Percentiles rank a stretch among this genome's conserved stretches.
Evolutionary conservation across 53 echinoderm and acorn worm species (phyloP).

Genomic region (Astropecten irregularis): DNA sequence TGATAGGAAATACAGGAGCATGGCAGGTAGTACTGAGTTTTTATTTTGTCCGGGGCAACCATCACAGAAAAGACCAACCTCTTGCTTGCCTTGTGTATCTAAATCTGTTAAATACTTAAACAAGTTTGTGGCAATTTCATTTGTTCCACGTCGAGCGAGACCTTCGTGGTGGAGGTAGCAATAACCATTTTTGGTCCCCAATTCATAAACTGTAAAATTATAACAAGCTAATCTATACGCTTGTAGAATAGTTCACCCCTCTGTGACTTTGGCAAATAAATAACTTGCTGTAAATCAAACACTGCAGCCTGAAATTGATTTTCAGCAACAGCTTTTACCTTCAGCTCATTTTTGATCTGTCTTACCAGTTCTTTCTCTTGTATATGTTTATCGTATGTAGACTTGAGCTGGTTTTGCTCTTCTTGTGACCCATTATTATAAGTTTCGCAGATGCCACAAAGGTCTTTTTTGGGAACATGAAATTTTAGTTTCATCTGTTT

Average conservation of each 20-base stretch:
- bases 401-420: background rate
- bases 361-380: background rate
- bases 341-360: background rate
- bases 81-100: background rate
- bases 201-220: conserved; percentile 22
- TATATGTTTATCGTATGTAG: background rate
- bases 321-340: background rate
- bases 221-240: background rate
- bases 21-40: conserved; percentile 21
- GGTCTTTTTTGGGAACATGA: conserved; percentile 9
- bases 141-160: conserved; percentile 6
- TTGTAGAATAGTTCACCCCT: conserved; percentile 28
- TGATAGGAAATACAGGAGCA: conserved; percentile 7
- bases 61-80: conserved; percentile 15
- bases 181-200: conserved; percentile 7
- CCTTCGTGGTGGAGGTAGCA: conserved; percentile 17
- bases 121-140: conserved; percentile 18
- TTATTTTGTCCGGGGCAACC: conserved; percentile 47
- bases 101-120: background rate
- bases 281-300: too few species aligned
- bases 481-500: background rate
- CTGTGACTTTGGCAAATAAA: background rate
- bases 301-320: too few species aligned
- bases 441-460: background rate
- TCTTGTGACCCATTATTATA: background rate